Percentiles rank a stretch among this genome's conserved stretches.
Conservation (phyloP, 23 tunicate species). For the Botrylloides violaceus region DNA sequence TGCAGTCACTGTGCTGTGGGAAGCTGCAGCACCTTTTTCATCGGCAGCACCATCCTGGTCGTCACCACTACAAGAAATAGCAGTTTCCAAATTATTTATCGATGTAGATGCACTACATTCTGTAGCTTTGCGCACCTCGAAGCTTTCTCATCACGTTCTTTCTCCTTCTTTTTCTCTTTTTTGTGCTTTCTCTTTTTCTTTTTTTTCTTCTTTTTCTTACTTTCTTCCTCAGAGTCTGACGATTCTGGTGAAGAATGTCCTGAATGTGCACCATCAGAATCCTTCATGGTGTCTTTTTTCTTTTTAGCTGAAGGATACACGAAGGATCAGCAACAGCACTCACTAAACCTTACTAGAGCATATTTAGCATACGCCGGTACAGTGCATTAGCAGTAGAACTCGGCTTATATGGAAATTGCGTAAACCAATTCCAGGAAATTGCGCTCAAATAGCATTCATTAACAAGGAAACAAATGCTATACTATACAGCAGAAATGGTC, state of each 20-base stretch:
- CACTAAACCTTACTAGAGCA: no score
- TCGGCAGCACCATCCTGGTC: background rate
- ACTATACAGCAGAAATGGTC: no score
- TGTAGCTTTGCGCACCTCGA: background rate
- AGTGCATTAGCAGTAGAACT: no score
- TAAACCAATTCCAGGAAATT: no score
- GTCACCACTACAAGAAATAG: background rate
- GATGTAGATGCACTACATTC: background rate
- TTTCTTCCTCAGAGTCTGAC: conserved; percentile 47
- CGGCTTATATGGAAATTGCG: no score
- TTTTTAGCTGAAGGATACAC: conserved; percentile 25
- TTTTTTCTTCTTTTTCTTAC: conserved; percentile 70
- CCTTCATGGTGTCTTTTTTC: conserved; percentile 26
- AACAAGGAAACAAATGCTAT: no score
- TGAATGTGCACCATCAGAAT: conserved; percentile 10
- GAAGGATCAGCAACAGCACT: no score
- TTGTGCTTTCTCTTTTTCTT: conserved; percentile 57
- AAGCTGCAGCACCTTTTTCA: background rate
- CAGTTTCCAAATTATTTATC: background rate
- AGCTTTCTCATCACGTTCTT: conserved; percentile 5
- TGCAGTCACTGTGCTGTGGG: conserved; percentile 38
- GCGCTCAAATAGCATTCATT: no score
- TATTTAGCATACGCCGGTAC: no score
- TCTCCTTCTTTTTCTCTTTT: conserved; percentile 33
- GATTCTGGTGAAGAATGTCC: conserved; percentile 31